These are phyloP conservation scores for Calliopsis andreniformis DNA, from an alignment of 1,140 invertebrate species.

Conservation along the genomic window DNA sequence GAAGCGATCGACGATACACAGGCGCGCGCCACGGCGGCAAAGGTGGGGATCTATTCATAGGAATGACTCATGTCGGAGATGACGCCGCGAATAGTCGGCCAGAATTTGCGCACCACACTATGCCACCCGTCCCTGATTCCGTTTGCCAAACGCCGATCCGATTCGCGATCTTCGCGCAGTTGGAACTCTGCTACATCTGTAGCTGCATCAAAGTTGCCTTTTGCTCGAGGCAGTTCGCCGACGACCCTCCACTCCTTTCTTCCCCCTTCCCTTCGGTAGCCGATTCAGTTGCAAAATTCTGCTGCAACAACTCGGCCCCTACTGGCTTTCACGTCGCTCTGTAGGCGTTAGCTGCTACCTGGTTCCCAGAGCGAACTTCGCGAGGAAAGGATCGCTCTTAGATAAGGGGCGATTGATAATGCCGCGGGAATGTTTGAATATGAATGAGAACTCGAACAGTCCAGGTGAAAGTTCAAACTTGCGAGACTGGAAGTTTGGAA, in stretches of 20 bases:
- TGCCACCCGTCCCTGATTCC: constrained; percentile 50
- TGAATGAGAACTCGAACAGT: no score
- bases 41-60: constrained; percentile 74
- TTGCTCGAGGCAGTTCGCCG: not conserved
- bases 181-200: not conserved
- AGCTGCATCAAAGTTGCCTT: not conserved
- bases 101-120: constrained; percentile 73
- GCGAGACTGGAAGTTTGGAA: no score
- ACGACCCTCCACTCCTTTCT: not conserved
- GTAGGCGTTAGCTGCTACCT: no score
- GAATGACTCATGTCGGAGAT: constrained; percentile 73
- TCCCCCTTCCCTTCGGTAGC: not conserved
- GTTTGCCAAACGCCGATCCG: constrained; percentile 28
- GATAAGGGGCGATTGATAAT: no score
- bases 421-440: no score
- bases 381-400: no score
- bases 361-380: no score
- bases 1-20: constrained; percentile 38
- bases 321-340: not conserved
- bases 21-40: constrained; percentile 47
- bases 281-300: constrained; percentile 10
- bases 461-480: no score
- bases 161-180: not conserved
- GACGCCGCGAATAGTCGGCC: constrained; percentile 74
- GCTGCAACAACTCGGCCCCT: not conserved